Evolutionary conservation across 2,797 vertebrate species (phyloP).

Genomic region (Crenuchus spilurus): DNA sequence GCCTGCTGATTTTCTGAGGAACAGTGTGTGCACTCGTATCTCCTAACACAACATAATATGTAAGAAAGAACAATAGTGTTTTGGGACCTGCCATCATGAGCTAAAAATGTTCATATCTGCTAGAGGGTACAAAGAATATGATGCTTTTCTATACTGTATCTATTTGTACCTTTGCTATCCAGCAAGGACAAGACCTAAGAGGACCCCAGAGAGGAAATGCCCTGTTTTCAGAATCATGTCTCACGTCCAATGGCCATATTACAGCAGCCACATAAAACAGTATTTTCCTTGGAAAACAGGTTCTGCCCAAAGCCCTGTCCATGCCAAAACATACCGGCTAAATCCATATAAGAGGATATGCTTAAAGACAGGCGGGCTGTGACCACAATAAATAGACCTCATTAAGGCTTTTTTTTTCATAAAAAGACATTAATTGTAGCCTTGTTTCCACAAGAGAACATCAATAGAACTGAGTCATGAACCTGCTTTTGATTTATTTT

Average conservation of each 20-base stretch:
- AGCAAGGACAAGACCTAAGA: slow-evolving; percentile 27
- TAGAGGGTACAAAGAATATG: slow-evolving; percentile 10
- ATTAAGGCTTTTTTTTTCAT: slow-evolving; percentile 51
- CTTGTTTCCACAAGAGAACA: slow-evolving; percentile 49
- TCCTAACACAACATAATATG: slow-evolving; percentile 36
- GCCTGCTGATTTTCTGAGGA: slow-evolving; percentile 33
- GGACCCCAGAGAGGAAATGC: slow-evolving; percentile 52
- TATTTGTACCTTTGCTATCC: slow-evolving; percentile 36
- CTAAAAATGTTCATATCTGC: slow-evolving; percentile 17
- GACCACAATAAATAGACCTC: slow-evolving; percentile 58
- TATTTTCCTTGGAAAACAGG: slow-evolving; percentile 57
- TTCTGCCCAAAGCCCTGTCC: slow-evolving; percentile 18
- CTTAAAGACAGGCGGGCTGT: slow-evolving; percentile 37
- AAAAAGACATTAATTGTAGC: slow-evolving; percentile 55
- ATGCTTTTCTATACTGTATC: slow-evolving; percentile 30
- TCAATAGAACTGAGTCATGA: slow-evolving; percentile 38
- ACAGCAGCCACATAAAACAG: slow-evolving; percentile 54
- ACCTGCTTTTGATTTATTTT: slow-evolving; percentile 41
- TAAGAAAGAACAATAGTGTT: slow-evolving; percentile 22
- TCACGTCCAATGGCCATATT: slow-evolving; percentile 44
- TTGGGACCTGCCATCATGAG: slow-evolving; percentile 23
- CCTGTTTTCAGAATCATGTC: slow-evolving; percentile 56
- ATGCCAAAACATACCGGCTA: slow-evolving; percentile 50
- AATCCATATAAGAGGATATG: slow-evolving; percentile 49
- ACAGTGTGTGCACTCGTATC: slow-evolving; percentile 24